phyloP scores from a whole-genome alignment of 2,888 invertebrate species.

The Fissipunctia ypsillon region DNA sequence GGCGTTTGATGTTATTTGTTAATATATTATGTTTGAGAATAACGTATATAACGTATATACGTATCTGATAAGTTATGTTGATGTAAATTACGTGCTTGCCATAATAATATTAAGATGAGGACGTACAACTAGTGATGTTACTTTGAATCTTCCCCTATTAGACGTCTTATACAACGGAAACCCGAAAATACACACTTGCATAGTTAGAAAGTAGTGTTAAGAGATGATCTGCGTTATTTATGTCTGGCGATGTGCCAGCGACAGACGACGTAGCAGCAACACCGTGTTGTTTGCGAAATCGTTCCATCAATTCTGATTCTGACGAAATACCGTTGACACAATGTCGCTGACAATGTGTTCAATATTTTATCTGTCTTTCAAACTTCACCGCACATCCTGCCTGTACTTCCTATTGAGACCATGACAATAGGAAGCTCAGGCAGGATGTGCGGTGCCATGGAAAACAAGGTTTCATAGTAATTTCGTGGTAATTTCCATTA shows the following conservation, averaged over 20 bases:
- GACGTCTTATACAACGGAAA: slow-evolving; percentile 21
- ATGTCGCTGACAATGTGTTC: slow-evolving; percentile 65
- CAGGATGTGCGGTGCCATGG: no score
- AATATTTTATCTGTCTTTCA: slow-evolving; percentile 55
- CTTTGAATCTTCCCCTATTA: not conserved
- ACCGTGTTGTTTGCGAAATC: slow-evolving; percentile 73
- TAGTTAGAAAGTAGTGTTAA: slow-evolving; percentile 62
- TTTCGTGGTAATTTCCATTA: slow-evolving; percentile 6
- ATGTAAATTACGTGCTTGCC: slow-evolving; percentile 9
- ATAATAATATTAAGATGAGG: slow-evolving; percentile 11
- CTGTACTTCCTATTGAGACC: slow-evolving; percentile 48
- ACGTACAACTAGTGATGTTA: slow-evolving; percentile 5
- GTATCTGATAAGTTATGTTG: slow-evolving; percentile 13
- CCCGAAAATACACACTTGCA: slow-evolving; percentile 30
- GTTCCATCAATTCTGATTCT: slow-evolving; percentile 75
- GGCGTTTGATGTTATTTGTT: slow-evolving; percentile 18
- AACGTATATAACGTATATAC: slow-evolving; percentile 7
- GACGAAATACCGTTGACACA: slow-evolving; percentile 71
- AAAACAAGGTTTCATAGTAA: slow-evolving; percentile 15
- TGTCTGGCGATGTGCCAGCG: slow-evolving; percentile 78
- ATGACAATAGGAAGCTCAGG: no score
- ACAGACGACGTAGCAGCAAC: slow-evolving; percentile 60
- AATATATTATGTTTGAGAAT: slow-evolving; percentile 22
- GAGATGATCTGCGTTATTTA: slow-evolving; percentile 74
- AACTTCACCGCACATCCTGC: slow-evolving; percentile 47